Percentiles rank a stretch among this genome's conserved stretches.
Evolutionary conservation across 2,797 vertebrate genomes (phyloP).

Genomic region (Cyclura pinguis): DNA sequence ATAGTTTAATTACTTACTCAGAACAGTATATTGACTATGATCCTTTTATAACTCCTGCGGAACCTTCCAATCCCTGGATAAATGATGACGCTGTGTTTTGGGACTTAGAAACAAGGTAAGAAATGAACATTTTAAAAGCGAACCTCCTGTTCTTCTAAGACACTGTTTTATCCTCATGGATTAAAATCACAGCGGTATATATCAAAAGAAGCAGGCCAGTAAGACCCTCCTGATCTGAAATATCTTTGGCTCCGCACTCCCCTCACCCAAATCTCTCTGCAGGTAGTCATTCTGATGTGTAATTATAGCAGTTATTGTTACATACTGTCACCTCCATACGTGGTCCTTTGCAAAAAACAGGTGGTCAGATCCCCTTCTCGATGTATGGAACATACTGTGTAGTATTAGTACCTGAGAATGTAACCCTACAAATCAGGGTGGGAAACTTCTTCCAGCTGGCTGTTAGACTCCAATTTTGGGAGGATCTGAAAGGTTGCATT

Average conservation of each 20-base stretch:
- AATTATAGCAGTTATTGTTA: background rate
- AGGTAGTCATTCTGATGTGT: background rate
- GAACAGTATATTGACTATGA: conserved; percentile 96
- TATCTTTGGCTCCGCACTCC: background rate
- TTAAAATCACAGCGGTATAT: background rate
- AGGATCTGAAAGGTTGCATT: background rate
- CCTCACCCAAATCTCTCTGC: background rate
- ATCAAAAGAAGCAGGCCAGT: background rate
- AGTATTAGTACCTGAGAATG: background rate
- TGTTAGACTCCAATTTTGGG: background rate
- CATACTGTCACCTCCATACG: background rate
- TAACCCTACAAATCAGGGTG: background rate
- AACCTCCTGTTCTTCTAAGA: background rate
- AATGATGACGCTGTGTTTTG: conserved; percentile 89
- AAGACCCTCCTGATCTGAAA: background rate
- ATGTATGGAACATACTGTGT: background rate
- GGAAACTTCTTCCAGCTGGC: background rate
- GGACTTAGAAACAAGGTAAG: conserved; percentile 94
- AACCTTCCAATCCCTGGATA: conserved; percentile 95
- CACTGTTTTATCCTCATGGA: background rate
- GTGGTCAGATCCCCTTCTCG: background rate
- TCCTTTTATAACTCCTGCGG: conserved; percentile 86
- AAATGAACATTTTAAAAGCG: conserved; percentile 25
- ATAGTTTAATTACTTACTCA: conserved; percentile 91
- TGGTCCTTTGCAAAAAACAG: background rate